These are phyloP conservation scores for Cynopterus brachyotis DNA, from an alignment of 2,113 vertebrate genomes.

Conservation along the genomic window DNA sequence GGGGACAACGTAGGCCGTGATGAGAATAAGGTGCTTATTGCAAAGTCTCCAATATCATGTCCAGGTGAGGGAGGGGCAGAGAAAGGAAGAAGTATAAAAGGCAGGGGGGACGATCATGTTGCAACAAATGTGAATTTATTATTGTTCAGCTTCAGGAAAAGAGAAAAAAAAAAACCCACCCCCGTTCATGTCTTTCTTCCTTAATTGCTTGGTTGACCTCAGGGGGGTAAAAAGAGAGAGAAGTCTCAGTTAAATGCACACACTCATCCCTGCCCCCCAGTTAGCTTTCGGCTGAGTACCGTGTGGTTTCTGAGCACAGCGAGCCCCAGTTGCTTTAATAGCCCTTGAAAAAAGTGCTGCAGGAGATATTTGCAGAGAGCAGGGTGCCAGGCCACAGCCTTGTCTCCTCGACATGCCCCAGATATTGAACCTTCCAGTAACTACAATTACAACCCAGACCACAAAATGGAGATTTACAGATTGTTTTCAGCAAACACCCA, in stretches of 20 bases:
- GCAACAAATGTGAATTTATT: constrained; percentile 74
- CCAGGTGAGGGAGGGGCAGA: not conserved
- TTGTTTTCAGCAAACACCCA: constrained; percentile 97
- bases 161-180: constrained; percentile 58
- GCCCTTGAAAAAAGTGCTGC: constrained; percentile 88
- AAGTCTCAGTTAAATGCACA: constrained; percentile 81
- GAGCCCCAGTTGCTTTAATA: constrained; percentile 84
- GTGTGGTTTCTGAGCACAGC: constrained; percentile 87
- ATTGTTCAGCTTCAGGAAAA: constrained; percentile 81
- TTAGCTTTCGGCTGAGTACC: constrained; percentile 80
- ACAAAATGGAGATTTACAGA: constrained; percentile 96
- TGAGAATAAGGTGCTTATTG: constrained; percentile 54
- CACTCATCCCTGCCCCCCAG: constrained; percentile 58
- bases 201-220: constrained; percentile 86
- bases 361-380: constrained; percentile 87
- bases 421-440: constrained; percentile 99
- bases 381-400: constrained; percentile 93
- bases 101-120: not conserved
- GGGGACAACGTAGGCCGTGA: constrained; percentile 36
- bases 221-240: constrained; percentile 53
- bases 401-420: constrained; percentile 93
- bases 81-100: constrained; percentile 12
- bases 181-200: constrained; percentile 73
- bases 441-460: constrained; percentile 97
- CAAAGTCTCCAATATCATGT: constrained; percentile 66